phyloP scores from a whole-genome alignment of 2,888 invertebrate genomes.

The Heliconius charithonia region DNA sequence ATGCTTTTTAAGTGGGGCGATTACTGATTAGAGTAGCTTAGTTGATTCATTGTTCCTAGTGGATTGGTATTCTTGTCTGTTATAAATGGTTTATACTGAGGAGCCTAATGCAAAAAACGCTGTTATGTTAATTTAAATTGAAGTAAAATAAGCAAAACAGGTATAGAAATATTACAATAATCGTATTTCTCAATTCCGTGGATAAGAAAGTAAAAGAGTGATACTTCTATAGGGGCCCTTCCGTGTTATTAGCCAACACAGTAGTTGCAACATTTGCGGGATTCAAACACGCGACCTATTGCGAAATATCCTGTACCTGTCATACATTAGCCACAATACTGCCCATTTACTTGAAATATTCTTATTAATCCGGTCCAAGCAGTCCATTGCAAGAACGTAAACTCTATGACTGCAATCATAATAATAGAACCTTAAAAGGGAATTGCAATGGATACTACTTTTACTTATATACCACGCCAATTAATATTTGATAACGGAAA shows the following conservation, averaged over 20 bases:
- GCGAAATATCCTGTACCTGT: not conserved
- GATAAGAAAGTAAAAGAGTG: not conserved
- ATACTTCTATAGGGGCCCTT: not conserved
- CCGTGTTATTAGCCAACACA: not conserved
- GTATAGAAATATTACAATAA: not conserved
- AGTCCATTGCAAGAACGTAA: conserved; percentile 7
- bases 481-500: not conserved
- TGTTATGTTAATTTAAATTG: not conserved
- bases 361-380: not conserved
- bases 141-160: not conserved
- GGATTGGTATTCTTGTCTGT: conserved; percentile 27
- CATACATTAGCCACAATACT: conserved; percentile 8
- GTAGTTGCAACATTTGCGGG: conserved; percentile 1
- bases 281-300: conserved; percentile 13
- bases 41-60: conserved; percentile 44
- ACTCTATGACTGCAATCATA: conserved; percentile 7
- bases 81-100: conserved; percentile 1
- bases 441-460: conserved; percentile 7
- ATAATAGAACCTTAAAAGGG: conserved; percentile 5
- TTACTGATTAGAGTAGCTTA: conserved; percentile 40
- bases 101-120: not conserved
- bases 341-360: not conserved
- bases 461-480: not conserved
- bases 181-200: not conserved
- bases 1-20: conserved; percentile 40